Evolutionary conservation across 2,113 vertebrate genomes (phyloP).

Genomic region (Caloenas nicobarica): DNA sequence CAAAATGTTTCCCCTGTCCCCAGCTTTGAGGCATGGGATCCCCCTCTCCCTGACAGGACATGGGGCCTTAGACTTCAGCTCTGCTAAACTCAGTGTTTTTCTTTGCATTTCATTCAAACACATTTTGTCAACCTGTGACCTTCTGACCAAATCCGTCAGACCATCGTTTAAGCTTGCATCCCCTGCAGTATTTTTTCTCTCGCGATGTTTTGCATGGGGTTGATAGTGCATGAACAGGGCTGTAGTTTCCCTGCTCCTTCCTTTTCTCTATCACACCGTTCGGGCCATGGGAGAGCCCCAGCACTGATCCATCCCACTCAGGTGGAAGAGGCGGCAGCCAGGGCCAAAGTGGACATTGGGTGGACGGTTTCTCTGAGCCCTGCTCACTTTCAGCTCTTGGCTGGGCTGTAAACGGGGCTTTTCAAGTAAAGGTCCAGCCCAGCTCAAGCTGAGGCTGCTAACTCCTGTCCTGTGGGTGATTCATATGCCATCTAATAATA

Average conservation of each 20-base stretch:
- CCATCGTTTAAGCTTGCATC: not conserved
- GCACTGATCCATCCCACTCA: not conserved
- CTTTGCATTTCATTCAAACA: not conserved
- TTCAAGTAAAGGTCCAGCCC: not conserved
- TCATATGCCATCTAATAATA: constrained; percentile 43
- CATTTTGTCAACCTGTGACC: not conserved
- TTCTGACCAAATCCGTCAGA: not conserved
- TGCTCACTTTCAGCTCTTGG: not conserved
- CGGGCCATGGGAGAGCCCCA: not conserved
- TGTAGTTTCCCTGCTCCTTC: not conserved
- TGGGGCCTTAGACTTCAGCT: not conserved
- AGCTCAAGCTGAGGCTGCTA: not conserved
- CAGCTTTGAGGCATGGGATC: not conserved
- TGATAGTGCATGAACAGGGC: not conserved
- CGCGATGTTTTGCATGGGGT: not conserved
- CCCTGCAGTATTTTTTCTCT: not conserved
- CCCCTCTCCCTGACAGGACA: not conserved
- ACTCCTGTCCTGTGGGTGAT: not conserved
- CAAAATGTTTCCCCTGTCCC: not conserved
- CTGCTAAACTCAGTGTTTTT: not conserved
- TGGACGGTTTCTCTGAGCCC: not conserved
- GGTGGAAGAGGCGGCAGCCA: not conserved
- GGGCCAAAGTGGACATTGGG: not conserved
- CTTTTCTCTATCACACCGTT: rapidly evolving
- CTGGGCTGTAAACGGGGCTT: not conserved